These are phyloP conservation scores for Megaleporinus macrocephalus DNA, from an alignment of 2,113 vertebrate genomes.

Conservation along the genomic window DNA sequence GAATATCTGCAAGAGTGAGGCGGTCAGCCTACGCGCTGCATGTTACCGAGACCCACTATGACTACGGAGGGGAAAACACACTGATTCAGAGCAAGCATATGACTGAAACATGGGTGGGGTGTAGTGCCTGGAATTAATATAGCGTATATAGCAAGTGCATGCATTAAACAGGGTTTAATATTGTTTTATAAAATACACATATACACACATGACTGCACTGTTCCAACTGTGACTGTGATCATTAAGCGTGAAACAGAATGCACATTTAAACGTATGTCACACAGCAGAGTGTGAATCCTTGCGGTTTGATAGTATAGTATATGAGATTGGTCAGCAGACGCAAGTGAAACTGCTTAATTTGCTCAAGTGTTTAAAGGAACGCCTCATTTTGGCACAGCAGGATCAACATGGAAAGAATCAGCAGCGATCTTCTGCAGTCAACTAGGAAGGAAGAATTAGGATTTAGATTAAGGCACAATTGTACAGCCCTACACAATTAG, in stretches of 20 bases:
- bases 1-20: not conserved
- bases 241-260: not conserved
- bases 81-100: not conserved
- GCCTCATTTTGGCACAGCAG: not conserved
- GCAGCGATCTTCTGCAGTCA: not conserved
- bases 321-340: not conserved
- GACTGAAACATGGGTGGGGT: not conserved
- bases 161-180: too few species aligned
- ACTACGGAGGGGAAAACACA: conserved; percentile 5
- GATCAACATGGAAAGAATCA: not conserved
- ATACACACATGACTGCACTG: not conserved
- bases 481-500: not conserved
- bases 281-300: not conserved
- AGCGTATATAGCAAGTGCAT: not conserved
- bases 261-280: not conserved
- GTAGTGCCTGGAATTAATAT: not conserved
- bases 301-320: not conserved
- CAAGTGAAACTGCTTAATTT: too few species aligned
- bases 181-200: not conserved
- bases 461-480: not conserved
- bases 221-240: not conserved
- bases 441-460: not conserved
- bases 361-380: not conserved
- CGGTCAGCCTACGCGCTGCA: not conserved
- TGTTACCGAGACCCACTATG: not conserved